Evolutionary conservation across 2,113 vertebrate genomes (phyloP).

Genomic region (Megaptera novaeangliae): DNA sequence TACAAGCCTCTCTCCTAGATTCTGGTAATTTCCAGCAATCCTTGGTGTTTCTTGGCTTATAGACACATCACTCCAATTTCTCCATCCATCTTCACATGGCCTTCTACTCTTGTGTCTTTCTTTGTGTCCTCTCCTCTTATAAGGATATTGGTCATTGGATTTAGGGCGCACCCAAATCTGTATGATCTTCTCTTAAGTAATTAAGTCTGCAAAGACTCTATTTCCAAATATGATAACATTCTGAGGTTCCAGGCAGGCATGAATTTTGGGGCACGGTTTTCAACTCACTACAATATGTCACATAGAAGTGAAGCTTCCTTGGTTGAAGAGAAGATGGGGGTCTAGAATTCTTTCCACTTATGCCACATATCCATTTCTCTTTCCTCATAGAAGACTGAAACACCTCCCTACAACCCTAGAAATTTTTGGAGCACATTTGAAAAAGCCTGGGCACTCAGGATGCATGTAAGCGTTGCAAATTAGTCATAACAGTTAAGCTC

Average conservation of each 20-base stretch:
- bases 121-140: background rate
- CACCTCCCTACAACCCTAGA: background rate
- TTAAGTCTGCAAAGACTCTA: background rate
- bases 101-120: background rate
- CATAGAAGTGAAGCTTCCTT: background rate
- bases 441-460: background rate
- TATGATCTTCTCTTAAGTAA: background rate
- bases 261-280: background rate
- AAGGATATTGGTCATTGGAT: background rate
- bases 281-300: background rate
- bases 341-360: background rate
- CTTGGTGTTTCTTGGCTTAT: background rate
- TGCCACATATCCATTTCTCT: background rate
- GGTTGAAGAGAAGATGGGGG: background rate
- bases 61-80: background rate
- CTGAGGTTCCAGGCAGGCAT: background rate
- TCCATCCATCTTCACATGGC: rapidly evolving
- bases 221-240: background rate
- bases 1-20: background rate
- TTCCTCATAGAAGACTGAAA: background rate
- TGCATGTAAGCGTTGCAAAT: too few species aligned
- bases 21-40: background rate
- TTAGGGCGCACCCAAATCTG: background rate
- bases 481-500: background rate
- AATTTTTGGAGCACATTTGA: background rate